Conservation (phyloP, 2,113 vertebrate species). For the Alectura lathami region DNA sequence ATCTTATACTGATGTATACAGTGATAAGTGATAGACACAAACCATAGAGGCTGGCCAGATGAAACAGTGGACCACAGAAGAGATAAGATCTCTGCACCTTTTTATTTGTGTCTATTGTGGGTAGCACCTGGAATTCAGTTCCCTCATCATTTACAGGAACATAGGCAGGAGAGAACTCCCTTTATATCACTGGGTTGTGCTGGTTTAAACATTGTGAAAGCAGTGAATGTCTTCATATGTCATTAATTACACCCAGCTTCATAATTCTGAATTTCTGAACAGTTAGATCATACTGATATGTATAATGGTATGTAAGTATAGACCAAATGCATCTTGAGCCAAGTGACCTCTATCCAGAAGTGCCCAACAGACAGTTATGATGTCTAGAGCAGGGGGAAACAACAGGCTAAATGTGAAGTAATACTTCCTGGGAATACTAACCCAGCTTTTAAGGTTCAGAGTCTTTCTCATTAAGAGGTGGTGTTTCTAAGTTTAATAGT, state of each 20-base stretch:
- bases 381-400: background rate
- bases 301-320: background rate
- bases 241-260: background rate
- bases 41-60: background rate
- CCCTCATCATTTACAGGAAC: background rate
- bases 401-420: background rate
- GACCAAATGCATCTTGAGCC: background rate
- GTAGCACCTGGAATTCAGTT: background rate
- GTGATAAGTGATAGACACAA: background rate
- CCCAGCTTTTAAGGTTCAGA: background rate
- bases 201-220: background rate
- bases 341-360: background rate
- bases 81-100: fast-evolving
- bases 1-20: background rate
- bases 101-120: background rate
- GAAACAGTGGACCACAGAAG: background rate
- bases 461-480: background rate
- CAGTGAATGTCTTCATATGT: background rate
- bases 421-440: background rate
- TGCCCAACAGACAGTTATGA: background rate
- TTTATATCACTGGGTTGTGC: background rate
- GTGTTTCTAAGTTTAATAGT: background rate
- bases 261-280: background rate
- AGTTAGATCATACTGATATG: background rate
- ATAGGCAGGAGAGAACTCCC: background rate